Percentiles rank a stretch among this genome's conserved stretches.
Evolutionary conservation across 2,888 invertebrate genomes (phyloP).

Genomic region (Biston stratarius): DNA sequence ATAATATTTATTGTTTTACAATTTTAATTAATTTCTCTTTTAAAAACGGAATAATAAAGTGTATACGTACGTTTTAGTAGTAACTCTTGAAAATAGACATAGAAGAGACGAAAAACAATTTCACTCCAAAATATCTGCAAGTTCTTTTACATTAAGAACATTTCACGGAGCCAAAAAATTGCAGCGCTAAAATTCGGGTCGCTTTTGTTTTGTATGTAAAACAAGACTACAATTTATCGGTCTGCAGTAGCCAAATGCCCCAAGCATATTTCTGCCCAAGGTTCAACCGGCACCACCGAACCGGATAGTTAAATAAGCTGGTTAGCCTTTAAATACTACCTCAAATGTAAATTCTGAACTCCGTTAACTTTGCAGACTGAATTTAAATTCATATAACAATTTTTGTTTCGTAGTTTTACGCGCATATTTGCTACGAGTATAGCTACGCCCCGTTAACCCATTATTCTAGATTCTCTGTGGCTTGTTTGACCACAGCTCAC

Average conservation of each 20-base stretch:
- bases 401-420: neutral
- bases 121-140: no score
- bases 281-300: conserved; percentile 41
- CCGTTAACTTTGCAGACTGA: conserved; percentile 21
- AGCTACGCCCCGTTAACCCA: neutral
- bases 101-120: no score
- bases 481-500: no score
- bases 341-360: conserved; percentile 37
- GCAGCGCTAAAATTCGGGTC: conserved; percentile 13
- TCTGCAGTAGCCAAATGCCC: conserved; percentile 42
- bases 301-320: conserved; percentile 41
- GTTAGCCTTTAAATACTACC: conserved; percentile 39
- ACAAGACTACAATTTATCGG: conserved; percentile 40
- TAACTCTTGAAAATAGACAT: no score
- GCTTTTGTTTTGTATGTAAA: conserved; percentile 16
- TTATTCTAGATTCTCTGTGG: no score
- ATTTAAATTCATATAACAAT: conserved; percentile 10
- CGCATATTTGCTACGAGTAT: neutral
- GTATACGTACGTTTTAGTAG: no score
- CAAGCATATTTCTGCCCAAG: conserved; percentile 39
- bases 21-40: no score
- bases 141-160: neutral
- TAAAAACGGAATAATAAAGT: no score
- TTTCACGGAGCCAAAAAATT: conserved; percentile 7
- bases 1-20: no score